A percentile compares a stretch with the other conserved stretches of the same genome.
These are phyloP conservation scores for Nesidiocoris tenuis DNA, from an alignment of 2,888 invertebrate species.

Conservation along the genomic window DNA sequence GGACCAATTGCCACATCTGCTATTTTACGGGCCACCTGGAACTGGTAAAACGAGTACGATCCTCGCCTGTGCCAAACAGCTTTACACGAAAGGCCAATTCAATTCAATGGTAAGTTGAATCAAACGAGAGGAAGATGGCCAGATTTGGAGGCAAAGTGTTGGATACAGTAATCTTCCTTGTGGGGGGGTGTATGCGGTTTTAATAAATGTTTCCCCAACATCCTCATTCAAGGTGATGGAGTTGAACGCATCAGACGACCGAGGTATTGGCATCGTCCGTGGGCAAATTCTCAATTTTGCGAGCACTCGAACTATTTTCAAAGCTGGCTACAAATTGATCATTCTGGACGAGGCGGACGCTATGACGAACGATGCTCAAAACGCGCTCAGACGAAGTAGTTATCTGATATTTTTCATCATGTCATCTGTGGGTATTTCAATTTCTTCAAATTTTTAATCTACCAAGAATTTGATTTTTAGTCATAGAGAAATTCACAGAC, in stretches of 20 bases:
- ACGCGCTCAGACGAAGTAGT: constrained; percentile 86
- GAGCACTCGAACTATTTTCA: constrained; percentile 92
- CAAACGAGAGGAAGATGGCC: too few species aligned
- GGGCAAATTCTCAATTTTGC: constrained; percentile 95
- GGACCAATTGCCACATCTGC: constrained; percentile 88
- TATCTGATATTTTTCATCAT: neutral
- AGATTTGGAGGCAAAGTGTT: too few species aligned
- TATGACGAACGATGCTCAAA: constrained; percentile 99
- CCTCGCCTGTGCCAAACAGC: constrained; percentile 87
- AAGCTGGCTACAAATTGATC: constrained; percentile 89
- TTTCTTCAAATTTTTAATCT: too few species aligned
- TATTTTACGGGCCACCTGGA: constrained; percentile 98
- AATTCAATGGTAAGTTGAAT: constrained; percentile 78
- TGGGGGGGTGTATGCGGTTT: too few species aligned
- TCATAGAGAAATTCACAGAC: constrained; percentile 98
- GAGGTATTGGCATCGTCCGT: constrained; percentile 93
- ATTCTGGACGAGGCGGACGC: constrained; percentile 99
- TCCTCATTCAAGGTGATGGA: constrained; percentile 75
- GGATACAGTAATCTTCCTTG: too few species aligned
- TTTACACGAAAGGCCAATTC: constrained; percentile 86
- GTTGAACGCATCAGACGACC: constrained; percentile 96
- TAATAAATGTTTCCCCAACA: too few species aligned
- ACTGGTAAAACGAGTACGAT: constrained; percentile 95
- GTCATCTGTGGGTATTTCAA: neutral
- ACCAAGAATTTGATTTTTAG: constrained; percentile 64